Evolutionary conservation across 2,797 vertebrate species (phyloP).

Genomic region (Cichlasoma orientale): DNA sequence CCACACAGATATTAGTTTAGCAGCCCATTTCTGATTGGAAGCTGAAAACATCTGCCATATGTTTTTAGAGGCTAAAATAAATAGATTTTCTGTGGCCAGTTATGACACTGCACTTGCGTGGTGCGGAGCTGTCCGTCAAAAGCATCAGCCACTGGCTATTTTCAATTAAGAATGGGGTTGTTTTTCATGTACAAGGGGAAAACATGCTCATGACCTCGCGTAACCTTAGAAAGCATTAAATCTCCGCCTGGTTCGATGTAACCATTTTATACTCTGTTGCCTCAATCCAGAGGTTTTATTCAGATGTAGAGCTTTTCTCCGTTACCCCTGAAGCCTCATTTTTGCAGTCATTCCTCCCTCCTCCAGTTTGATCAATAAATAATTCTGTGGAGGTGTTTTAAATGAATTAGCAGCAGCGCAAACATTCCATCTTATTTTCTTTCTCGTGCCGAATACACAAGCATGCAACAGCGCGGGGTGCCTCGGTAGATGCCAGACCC

Average conservation of each 20-base stretch:
- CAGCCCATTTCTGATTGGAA: neutral
- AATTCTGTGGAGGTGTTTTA: conserved; percentile 64
- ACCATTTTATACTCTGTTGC: conserved; percentile 5
- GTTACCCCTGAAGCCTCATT: conserved; percentile 19
- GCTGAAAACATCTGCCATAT: neutral
- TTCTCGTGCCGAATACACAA: neutral
- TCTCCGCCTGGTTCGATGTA: neutral
- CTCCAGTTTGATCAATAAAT: conserved; percentile 71
- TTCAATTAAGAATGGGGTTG: neutral
- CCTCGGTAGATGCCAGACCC: neutral
- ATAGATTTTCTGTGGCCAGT: neutral
- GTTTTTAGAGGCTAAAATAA: neutral
- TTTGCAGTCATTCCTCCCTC: conserved; percentile 47
- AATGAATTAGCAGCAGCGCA: conserved; percentile 60
- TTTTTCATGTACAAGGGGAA: neutral
- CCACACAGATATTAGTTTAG: neutral
- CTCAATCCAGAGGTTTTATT: conserved; percentile 4
- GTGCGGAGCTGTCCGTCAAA: neutral
- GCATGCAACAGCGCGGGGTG: neutral
- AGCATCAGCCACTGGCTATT: neutral
- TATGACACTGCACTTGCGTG: neutral
- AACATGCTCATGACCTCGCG: neutral
- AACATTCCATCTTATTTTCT: conserved; percentile 20
- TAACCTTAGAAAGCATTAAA: neutral
- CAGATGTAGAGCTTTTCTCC: conserved; percentile 2